Conservation (phyloP, 2,888 invertebrate species). For the Pristionchus mayeri region DNA sequence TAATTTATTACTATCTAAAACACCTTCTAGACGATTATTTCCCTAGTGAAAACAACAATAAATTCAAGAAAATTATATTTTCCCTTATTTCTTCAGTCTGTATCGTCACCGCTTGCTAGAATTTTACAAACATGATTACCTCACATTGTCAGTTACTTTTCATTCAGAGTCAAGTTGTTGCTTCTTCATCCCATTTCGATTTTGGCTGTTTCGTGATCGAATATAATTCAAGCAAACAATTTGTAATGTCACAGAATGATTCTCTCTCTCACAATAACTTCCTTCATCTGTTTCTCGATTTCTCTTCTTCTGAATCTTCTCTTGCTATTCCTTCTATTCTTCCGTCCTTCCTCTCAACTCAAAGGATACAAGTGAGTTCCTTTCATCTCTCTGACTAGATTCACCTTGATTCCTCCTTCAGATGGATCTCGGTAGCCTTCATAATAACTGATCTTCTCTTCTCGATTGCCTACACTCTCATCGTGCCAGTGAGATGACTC, state of each 20-base stretch:
- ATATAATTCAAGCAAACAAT: too few species aligned
- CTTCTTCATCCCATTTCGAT: background rate
- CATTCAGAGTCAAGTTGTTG: background rate
- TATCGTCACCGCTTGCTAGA: too few species aligned
- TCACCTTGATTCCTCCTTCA: background rate
- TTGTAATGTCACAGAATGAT: too few species aligned
- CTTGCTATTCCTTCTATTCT: conserved; percentile 7
- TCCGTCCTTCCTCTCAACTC: conserved; percentile 14
- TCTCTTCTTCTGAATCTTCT: background rate
- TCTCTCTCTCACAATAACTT: background rate
- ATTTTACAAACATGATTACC: too few species aligned
- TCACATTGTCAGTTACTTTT: too few species aligned
- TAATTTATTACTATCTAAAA: too few species aligned
- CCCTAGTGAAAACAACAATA: too few species aligned
- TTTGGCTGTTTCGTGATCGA: too few species aligned
- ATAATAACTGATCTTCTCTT: conserved; percentile 7
- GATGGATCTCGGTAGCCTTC: conserved; percentile 4
- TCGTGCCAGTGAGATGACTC: background rate
- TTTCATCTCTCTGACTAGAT: background rate
- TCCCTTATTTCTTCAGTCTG: too few species aligned
- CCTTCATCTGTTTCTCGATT: background rate
- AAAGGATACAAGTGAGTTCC: background rate
- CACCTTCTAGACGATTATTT: too few species aligned
- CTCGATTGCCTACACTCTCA: background rate
- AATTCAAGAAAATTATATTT: too few species aligned